Conservation (phyloP, 2,113 vertebrate species). For the Coptodon rendalli region DNA sequence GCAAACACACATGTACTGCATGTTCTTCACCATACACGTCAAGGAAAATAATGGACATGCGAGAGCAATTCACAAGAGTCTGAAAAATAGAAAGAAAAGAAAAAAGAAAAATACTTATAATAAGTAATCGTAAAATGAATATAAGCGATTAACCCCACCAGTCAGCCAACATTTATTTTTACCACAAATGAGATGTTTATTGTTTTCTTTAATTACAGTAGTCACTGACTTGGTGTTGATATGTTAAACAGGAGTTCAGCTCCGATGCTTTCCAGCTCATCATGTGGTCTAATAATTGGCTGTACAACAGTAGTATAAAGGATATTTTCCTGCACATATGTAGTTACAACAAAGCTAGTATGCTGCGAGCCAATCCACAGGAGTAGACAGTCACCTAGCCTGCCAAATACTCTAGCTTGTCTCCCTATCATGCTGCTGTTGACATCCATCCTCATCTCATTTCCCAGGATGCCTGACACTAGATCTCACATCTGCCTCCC, state of each 20-base stretch:
- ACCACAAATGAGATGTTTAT: neutral
- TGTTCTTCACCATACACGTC: neutral
- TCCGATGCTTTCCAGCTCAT: neutral
- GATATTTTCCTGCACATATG: neutral
- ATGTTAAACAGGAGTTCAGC: neutral
- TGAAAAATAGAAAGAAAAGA: neutral
- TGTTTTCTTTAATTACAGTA: neutral
- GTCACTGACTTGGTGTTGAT: neutral
- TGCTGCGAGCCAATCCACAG: neutral
- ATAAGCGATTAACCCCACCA: neutral
- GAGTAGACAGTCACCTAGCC: neutral
- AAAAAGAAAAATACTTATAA: neutral
- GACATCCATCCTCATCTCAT: conserved; percentile 5
- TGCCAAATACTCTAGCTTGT: neutral
- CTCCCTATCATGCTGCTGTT: neutral
- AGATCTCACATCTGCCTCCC: neutral
- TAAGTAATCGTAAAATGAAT: neutral
- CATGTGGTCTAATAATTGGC: neutral
- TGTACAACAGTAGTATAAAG: neutral
- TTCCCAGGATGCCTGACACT: neutral
- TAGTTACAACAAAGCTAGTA: neutral
- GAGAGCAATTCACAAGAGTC: neutral
- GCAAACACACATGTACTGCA: conserved; percentile 11
- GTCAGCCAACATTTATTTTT: neutral
- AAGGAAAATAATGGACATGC: neutral